Evolutionary conservation across 2,113 vertebrate genomes (phyloP), one percentile per base, ranked within the genome.

Genomic region (Porphyrio hochstetteri): DNA sequence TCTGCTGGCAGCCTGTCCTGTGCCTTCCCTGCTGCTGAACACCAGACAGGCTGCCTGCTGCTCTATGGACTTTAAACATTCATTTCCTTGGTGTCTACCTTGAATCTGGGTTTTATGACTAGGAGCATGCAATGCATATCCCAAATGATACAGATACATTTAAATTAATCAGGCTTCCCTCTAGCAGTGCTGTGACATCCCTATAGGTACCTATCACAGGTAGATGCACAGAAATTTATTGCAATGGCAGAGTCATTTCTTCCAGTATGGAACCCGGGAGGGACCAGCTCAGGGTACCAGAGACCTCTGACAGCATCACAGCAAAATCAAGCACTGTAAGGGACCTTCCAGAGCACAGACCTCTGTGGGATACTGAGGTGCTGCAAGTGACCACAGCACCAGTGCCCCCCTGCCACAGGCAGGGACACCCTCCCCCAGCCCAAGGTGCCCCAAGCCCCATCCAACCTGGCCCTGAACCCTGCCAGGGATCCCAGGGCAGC

Each of bases 401-500:
- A 5, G 25, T 44, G 1, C 16, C 21, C 3, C 10, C 21, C 16
- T 7, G 55, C 48, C 60, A 5, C 0, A 1, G 21, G 23, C 40
- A 86, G 53, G 57, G 71, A 44, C 77, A 57, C 27, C 28, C n/a
- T 27, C 28, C n/a, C 33, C 56, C 1, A 1, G 3, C 9, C 23
- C 75, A 85, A 10, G 11, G 0, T 40, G 69, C 44, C 60, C 29
- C 20, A 31, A 85, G 44, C 27, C 44, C 24, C 0, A 0, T 31
- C 61, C 70, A 88, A 0, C 52, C 71, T n/a, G 44, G 24, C 25
- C 67, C 55, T 17, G 59, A 5, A 3, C 42, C 12, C 44, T 46
- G 0, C 48, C 88, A 90, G 59, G 42, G 35, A 65, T 28, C 50
- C 50, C 7, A 50, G 9, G 18, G 28, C 71, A 89, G 18, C 31